Conservation (phyloP, 2,797 vertebrate species). For the Acanthurus lineatus region DNA sequence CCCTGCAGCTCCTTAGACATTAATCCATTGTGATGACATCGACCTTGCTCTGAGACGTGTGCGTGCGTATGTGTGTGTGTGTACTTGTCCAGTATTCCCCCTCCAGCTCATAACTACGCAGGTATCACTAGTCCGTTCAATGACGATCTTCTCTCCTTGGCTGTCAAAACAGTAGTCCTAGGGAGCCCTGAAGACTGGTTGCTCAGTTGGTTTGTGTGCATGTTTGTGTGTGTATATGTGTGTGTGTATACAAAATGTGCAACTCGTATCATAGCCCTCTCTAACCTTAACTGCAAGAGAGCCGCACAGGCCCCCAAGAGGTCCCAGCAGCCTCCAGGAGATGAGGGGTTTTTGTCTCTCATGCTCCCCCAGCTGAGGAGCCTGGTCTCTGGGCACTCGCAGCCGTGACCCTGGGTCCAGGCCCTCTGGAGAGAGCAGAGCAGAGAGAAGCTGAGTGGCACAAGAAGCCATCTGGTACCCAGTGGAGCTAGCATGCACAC, state of each 20-base stretch:
- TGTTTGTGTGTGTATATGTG: conserved; percentile 26
- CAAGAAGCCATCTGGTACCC: conserved; percentile 86
- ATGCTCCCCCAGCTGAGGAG: conserved; percentile 78
- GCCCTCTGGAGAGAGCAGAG: conserved; percentile 72
- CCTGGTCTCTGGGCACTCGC: conserved; percentile 75
- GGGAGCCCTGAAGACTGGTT: conserved; percentile 83
- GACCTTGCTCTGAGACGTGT: conserved; percentile 87
- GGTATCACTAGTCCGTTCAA: conserved; percentile 86
- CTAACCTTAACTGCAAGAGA: conserved; percentile 86
- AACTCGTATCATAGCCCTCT: conserved; percentile 70
- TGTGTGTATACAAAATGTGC: conserved; percentile 19
- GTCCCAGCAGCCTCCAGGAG: conserved; percentile 74
- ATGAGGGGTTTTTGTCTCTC: conserved; percentile 79
- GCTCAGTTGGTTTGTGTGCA: conserved; percentile 76
- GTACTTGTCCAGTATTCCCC: conserved; percentile 74
- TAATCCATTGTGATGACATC: conserved; percentile 89
- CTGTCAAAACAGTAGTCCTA: conserved; percentile 85
- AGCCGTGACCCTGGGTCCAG: conserved; percentile 74
- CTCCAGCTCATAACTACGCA: conserved; percentile 80
- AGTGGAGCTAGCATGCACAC: conserved; percentile 56
- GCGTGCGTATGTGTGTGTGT: conserved; percentile 55
- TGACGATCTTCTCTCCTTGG: conserved; percentile 85
- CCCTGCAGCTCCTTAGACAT: conserved; percentile 87
- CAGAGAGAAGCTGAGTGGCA: conserved; percentile 70
- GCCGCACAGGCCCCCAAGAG: conserved; percentile 66